phyloP scores from a whole-genome alignment of 1,140 invertebrate genomes.

The Papilio glaucus region DNA sequence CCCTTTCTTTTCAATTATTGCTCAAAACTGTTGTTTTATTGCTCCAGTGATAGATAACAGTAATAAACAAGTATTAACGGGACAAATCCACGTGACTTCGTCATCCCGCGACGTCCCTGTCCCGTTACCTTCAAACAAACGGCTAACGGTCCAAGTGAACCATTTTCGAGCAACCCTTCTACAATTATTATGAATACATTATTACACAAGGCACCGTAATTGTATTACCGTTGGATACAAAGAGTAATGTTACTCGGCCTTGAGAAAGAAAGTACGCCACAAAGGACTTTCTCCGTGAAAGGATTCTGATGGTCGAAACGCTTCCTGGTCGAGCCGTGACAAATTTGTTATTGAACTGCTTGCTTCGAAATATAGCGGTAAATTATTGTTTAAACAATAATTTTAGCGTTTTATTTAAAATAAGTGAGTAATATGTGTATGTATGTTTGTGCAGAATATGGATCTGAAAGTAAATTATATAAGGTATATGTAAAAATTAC shows the following conservation, averaged over 20 bases:
- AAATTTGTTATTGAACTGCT: conserved; percentile 50
- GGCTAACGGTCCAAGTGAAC: conserved; percentile 65
- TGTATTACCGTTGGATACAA: conserved; percentile 67
- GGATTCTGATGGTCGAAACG: conserved; percentile 51
- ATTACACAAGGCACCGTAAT: conserved; percentile 79
- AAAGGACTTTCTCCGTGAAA: conserved; percentile 77
- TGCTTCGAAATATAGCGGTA: conserved; percentile 41
- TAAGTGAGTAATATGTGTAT: too few relatives aligned
- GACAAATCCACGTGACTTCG: conserved; percentile 52
- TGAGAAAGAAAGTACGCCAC: conserved; percentile 63
- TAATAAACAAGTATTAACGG: conserved; percentile 55
- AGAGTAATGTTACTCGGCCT: conserved; percentile 64
- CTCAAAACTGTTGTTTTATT: conserved; percentile 61
- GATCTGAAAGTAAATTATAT: too few relatives aligned
- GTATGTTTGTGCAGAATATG: too few relatives aligned
- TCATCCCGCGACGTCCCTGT: conserved; percentile 53
- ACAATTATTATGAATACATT: conserved; percentile 65
- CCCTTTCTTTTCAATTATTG: conserved; percentile 53
- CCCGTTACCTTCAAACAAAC: conserved; percentile 64
- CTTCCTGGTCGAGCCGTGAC: conserved; percentile 70
- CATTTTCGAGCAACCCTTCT: conserved; percentile 74
- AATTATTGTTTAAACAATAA: conserved; percentile 35
- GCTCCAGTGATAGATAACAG: conserved; percentile 47
- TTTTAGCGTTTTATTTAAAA: too few relatives aligned
- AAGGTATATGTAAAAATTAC: too few relatives aligned